Conservation (phyloP, 2,888 invertebrate species). For the Eupsilia transversa region DNA sequence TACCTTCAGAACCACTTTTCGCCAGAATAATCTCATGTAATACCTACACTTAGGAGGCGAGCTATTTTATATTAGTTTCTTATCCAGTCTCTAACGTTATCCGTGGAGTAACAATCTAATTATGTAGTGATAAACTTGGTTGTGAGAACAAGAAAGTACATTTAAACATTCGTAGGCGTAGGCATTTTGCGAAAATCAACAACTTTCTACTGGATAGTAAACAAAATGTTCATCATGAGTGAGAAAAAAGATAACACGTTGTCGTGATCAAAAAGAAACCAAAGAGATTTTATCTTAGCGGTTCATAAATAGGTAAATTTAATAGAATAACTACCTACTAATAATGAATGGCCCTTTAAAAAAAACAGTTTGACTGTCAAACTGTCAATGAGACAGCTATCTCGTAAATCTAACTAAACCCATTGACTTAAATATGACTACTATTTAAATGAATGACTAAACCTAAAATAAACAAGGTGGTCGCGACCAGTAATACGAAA, state of each 20-base stretch:
- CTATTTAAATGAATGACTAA: too few relatives aligned
- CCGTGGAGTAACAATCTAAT: neutral
- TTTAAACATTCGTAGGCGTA: neutral
- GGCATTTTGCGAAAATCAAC: neutral
- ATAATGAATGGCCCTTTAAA: neutral
- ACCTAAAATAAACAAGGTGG: neutral
- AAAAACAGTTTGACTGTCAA: neutral
- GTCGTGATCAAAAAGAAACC: neutral
- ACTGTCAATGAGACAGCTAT: neutral
- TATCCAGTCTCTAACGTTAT: neutral
- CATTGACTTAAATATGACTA: too few relatives aligned
- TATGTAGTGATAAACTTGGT: neutral
- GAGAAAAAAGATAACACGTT: neutral
- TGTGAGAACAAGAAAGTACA: neutral
- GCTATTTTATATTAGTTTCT: neutral
- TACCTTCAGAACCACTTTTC: too few relatives aligned
- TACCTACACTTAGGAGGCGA: too few relatives aligned
- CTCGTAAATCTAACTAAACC: neutral
- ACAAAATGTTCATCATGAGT: neutral
- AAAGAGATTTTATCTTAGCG: neutral
- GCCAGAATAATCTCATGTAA: too few relatives aligned
- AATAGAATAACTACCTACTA: neutral
- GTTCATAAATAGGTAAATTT: neutral
- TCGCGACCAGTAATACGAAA: neutral
- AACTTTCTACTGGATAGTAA: slow-evolving; percentile 1